Evolutionary conservation across 2,797 vertebrate species (phyloP).

Genomic region (Scolopax rusticola): DNA sequence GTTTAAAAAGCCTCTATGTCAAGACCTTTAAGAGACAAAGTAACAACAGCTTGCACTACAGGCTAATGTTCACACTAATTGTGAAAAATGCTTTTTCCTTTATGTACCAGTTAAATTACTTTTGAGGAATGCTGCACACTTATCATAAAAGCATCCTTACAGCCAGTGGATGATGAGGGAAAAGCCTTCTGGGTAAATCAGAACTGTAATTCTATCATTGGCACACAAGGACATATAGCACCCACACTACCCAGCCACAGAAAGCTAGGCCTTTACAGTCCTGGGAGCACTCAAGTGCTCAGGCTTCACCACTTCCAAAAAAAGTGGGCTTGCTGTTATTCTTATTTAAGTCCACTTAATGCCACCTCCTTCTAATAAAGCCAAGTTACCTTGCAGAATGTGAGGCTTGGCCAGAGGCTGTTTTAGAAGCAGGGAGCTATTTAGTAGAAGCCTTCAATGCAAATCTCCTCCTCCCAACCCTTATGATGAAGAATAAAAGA

Average conservation of each 20-base stretch:
- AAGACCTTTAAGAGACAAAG: not conserved
- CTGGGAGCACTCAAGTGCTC: not conserved
- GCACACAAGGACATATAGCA: not conserved
- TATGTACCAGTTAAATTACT: not conserved
- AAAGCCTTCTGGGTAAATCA: not conserved
- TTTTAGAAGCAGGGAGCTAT: not conserved
- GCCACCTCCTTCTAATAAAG: not conserved
- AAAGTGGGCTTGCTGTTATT: not conserved
- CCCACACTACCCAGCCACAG: not conserved
- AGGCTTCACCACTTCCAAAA: not conserved
- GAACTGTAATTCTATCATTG: not conserved
- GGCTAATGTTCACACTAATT: not conserved
- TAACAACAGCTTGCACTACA: not conserved
- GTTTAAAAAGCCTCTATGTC: not conserved
- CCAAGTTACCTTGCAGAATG: not conserved
- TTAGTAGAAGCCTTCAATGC: not conserved
- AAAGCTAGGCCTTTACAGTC: not conserved
- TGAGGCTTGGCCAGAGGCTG: not conserved
- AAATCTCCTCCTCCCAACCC: not conserved
- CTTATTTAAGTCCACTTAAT: not conserved
- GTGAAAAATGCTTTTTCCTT: not conserved
- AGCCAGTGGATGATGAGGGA: not conserved
- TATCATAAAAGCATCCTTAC: not conserved
- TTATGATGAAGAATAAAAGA: not conserved
- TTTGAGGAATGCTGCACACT: not conserved